These are phyloP conservation scores for Channa striata DNA, from an alignment of 2,797 vertebrate species.

Conservation along the genomic window DNA sequence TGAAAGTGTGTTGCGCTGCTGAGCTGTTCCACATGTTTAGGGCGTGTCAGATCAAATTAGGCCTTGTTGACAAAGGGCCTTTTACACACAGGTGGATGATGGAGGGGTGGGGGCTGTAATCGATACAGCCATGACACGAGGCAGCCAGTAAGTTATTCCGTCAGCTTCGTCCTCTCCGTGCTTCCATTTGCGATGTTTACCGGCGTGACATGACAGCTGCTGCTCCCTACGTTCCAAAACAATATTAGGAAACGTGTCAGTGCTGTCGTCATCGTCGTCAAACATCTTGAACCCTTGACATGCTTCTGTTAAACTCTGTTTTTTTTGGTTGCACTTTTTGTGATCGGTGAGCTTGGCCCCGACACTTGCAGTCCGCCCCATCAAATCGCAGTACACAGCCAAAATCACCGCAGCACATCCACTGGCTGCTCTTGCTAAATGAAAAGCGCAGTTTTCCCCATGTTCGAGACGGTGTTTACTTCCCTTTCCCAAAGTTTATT, in stretches of 20 bases:
- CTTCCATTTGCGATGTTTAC: conserved; percentile 41
- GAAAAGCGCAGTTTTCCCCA: conserved; percentile 28
- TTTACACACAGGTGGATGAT: conserved; percentile 83
- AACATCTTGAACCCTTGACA: conserved; percentile 9
- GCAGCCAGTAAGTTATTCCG: conserved; percentile 58
- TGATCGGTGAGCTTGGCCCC: neutral
- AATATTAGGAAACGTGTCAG: neutral
- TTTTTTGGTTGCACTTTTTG: neutral
- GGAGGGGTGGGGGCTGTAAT: conserved; percentile 46
- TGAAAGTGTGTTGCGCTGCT: conserved; percentile 74
- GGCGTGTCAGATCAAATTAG: conserved; percentile 84
- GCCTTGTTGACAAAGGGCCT: conserved; percentile 81
- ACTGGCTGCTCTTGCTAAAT: conserved; percentile 10
- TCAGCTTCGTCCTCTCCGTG: conserved; percentile 42
- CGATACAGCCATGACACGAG: conserved; percentile 62
- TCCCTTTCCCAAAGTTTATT: conserved; percentile 46
- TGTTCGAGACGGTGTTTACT: conserved; percentile 49
- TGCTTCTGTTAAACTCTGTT: neutral
- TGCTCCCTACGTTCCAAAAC: conserved; percentile 17
- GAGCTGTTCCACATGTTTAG: conserved; percentile 88
- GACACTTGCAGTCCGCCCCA: conserved; percentile 11
- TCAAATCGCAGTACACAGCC: conserved; percentile 37
- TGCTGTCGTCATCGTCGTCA: conserved; percentile 2
- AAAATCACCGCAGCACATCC: conserved; percentile 40
- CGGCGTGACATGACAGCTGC: conserved; percentile 51